These are phyloP conservation scores for Eleutherodactylus coqui DNA, from an alignment of 2,797 vertebrate genomes.

Conservation along the genomic window DNA sequence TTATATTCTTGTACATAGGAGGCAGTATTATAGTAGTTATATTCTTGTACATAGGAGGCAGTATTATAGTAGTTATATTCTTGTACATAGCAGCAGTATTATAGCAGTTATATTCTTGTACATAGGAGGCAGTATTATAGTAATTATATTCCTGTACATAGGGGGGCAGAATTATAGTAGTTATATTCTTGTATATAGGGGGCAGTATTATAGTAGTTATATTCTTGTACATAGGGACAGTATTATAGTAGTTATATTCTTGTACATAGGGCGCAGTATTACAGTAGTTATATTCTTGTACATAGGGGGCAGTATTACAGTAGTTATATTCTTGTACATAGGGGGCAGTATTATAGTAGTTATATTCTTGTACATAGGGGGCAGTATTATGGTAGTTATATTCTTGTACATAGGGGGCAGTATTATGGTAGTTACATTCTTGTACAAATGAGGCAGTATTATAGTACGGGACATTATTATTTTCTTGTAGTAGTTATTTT, in stretches of 20 bases:
- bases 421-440: background rate
- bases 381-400: background rate
- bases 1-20: background rate
- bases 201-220: conserved; percentile 8
- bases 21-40: background rate
- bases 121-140: background rate
- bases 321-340: background rate
- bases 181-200: background rate
- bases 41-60: background rate
- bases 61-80: background rate
- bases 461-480: background rate
- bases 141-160: background rate
- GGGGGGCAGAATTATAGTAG: background rate
- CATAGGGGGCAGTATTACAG: background rate
- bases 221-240: background rate
- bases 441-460: background rate
- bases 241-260: conserved; percentile 5
- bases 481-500: background rate
- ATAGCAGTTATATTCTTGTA: background rate
- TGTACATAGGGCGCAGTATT: background rate
- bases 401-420: background rate
- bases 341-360: background rate
- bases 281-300: background rate
- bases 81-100: too few relatives aligned
- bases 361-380: background rate